Base-by-base conservation (phyloP, 2,888 invertebrate species). In the Drosophila gaucha region DNA sequence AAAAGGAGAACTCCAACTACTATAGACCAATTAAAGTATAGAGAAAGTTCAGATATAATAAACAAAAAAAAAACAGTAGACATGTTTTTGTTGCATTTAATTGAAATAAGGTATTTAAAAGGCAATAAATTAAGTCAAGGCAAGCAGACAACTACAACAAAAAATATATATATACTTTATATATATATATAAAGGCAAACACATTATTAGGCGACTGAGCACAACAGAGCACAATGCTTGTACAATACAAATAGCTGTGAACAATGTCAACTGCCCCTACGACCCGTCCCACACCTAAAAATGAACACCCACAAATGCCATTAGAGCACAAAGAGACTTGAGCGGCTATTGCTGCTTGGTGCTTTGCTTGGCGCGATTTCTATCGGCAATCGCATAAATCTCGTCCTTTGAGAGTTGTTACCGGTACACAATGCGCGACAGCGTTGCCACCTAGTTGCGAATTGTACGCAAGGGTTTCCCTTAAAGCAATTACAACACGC, bases 351-450 rank as follows among this genome's bases (percentile, higher is more conserved):
- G 63, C 39, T 60, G 57, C 38, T 55, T 55, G 57, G 66, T 46
- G 69, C 16, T 28, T 12, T 28, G 46, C 46, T 12, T 28, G 46
- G 31, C 26, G 46, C 67, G 83, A 62, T 67, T 70, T 63, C 56
- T 85, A 88, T 88, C 86, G 76, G 66, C 67, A 80, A 88, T 89
- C 86, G 84, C 84, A 89, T 86, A 88, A 89, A 88, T 86, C 86
- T 80, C 68, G 84, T 88, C 86, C 89, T 83, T 62, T 49, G 89
- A 88, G 86, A 88, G 78, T 78, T 85, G 87, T 88, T 87, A 87
- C 79, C 86, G 87, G 67, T 62, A 43, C 63, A 64, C 60, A 79
- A 74, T 51, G 64, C 62, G 58, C 39, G 57, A 62, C 52, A 59
- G 85, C 47, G 80, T 72, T 88, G 84, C 84, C 84, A 84, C 86